Conservation (phyloP, 2,888 invertebrate genomes). For the Tetranychus piercei region DNA sequence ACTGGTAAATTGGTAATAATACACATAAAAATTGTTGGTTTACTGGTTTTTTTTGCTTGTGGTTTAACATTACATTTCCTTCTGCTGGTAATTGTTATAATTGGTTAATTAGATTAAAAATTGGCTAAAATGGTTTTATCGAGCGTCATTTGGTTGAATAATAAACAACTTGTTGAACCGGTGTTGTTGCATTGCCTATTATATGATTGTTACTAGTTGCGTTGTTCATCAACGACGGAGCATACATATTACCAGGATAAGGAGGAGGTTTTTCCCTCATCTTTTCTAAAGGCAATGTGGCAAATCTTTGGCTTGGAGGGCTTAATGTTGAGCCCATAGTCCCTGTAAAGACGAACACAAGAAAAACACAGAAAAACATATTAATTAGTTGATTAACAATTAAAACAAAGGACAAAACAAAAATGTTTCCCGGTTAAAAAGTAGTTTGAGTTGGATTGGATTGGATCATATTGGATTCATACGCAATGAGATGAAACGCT, state of each 20-base stretch:
- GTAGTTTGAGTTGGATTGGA: background rate
- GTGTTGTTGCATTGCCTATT: background rate
- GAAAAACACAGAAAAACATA: too few relatives aligned
- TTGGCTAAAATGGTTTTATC: too few relatives aligned
- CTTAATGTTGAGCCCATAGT: constrained; percentile 17
- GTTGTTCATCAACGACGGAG: constrained; percentile 20
- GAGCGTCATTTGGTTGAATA: constrained; percentile 10
- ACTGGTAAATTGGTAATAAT: too few relatives aligned
- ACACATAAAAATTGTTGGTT: too few relatives aligned
- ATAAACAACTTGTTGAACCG: constrained; percentile 11
- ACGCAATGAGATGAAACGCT: too few relatives aligned
- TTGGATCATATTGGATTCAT: background rate
- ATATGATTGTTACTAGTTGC: background rate
- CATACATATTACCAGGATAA: constrained; percentile 15
- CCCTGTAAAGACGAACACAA: constrained; percentile 12
- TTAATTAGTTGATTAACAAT: too few relatives aligned
- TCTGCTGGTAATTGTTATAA: too few relatives aligned
- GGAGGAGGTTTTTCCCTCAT: constrained; percentile 20
- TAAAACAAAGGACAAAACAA: background rate
- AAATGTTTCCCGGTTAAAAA: background rate
- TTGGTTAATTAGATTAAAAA: too few relatives aligned
- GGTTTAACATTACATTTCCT: too few relatives aligned
- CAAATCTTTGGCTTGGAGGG: constrained; percentile 19
- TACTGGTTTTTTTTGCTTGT: too few relatives aligned
- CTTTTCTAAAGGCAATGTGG: constrained; percentile 22